phyloP scores from a whole-genome alignment of 1,140 invertebrate species.

The Episyrphus balteatus region DNA sequence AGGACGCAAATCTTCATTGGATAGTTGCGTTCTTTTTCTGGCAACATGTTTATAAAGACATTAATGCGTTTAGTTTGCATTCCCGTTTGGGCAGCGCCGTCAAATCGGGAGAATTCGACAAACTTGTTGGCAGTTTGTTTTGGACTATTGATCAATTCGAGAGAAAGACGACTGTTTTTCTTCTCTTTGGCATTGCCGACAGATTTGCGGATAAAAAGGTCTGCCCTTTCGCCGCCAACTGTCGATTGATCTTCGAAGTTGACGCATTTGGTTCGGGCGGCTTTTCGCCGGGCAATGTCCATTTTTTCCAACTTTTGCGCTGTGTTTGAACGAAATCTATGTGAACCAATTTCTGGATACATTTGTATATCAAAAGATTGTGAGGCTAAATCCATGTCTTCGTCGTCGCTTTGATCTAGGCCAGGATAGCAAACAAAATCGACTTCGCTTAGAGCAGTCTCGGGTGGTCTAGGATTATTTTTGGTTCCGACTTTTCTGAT shows the following conservation, averaged over 20 bases:
- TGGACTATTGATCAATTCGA: slow-evolving; percentile 63
- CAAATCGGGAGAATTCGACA: slow-evolving; percentile 80
- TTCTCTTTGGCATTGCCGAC: slow-evolving; percentile 35
- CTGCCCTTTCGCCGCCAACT: slow-evolving; percentile 42
- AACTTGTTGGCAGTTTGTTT: slow-evolving; percentile 72
- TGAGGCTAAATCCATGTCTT: slow-evolving; percentile 50
- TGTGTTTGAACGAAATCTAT: slow-evolving; percentile 73
- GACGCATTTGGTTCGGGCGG: slow-evolving; percentile 63
- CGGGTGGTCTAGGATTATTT: slow-evolving; percentile 2
- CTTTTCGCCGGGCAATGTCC: slow-evolving; percentile 71
- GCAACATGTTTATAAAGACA: slow-evolving; percentile 81
- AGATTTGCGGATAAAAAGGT: slow-evolving; percentile 49
- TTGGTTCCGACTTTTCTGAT: slow-evolving; percentile 4
- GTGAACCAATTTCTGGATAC: slow-evolving; percentile 62
- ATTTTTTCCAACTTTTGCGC: slow-evolving; percentile 81
- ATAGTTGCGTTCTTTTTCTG: slow-evolving; percentile 66
- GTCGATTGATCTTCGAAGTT: slow-evolving; percentile 54
- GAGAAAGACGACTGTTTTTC: slow-evolving; percentile 44
- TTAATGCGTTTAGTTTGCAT: slow-evolving; percentile 64
- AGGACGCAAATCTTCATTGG: slow-evolving; percentile 73
- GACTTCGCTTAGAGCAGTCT: slow-evolving; percentile 24
- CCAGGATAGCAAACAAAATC: slow-evolving; percentile 62
- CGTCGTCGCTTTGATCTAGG: slow-evolving; percentile 64
- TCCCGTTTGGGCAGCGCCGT: slow-evolving; percentile 73
- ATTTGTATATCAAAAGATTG: slow-evolving; percentile 61